These are phyloP conservation scores for Magallana angulata DNA, from an alignment of 1,140 invertebrate species.

Conservation along the genomic window DNA sequence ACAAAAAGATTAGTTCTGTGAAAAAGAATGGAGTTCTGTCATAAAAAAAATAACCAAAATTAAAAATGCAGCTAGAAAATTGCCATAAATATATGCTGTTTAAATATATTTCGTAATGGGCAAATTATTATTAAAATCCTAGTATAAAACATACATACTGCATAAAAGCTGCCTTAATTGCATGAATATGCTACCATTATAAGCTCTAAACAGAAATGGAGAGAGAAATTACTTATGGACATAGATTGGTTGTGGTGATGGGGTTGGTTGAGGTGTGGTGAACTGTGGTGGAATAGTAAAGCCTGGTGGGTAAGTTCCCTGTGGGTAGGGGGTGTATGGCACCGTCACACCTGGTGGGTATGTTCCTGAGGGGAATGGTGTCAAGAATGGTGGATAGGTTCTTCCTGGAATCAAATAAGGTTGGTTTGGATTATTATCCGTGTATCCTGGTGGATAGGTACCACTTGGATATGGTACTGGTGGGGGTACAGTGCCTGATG, in stretches of 20 bases:
- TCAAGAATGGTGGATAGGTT: conserved; percentile 43
- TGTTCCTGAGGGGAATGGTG: conserved; percentile 23
- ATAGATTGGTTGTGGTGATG: conserved; percentile 23
- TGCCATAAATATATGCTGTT: too few species aligned
- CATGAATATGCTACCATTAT: background rate
- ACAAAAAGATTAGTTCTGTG: too few species aligned
- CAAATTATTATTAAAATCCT: too few species aligned
- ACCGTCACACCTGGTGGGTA: conserved; percentile 44
- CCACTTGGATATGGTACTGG: conserved; percentile 38
- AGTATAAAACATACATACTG: too few species aligned
- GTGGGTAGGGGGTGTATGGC: conserved; percentile 41
- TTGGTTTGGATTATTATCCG: conserved; percentile 14
- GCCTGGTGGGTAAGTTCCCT: conserved; percentile 42
- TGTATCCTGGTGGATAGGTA: conserved; percentile 42
- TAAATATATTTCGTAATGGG: too few species aligned
- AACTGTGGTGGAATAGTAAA: conserved; percentile 37
- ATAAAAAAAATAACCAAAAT: too few species aligned
- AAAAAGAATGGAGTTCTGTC: too few species aligned
- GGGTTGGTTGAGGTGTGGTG: conserved; percentile 14
- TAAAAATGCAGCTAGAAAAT: too few species aligned
- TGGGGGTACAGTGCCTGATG: background rate
- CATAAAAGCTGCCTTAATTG: too few species aligned
- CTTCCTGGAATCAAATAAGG: conserved; percentile 29
- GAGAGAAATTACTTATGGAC: background rate
- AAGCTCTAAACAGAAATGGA: background rate